Conservation (phyloP, 1,140 invertebrate genomes). For the Scaptomyza graminum region DNA sequence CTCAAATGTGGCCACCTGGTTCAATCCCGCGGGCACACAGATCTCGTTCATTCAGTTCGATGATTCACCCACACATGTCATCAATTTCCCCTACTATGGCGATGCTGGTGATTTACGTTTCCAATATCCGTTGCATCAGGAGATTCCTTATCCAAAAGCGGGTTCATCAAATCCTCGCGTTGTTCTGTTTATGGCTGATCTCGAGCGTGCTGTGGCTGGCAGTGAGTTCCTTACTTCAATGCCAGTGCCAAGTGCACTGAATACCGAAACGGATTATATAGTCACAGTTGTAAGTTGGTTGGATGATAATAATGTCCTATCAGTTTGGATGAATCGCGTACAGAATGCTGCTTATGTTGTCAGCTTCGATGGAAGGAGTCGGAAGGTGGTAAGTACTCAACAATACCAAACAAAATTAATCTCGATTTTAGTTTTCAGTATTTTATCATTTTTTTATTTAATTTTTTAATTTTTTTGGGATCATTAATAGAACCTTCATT, state of each 20-base stretch:
- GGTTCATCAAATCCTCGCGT: conserved; percentile 84
- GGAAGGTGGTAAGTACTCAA: conserved; percentile 52
- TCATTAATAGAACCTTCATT: too few relatives aligned
- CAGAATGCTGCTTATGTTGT: conserved; percentile 88
- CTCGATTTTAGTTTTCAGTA: too few relatives aligned
- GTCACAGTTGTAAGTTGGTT: conserved; percentile 88
- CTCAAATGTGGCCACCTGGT: conserved; percentile 94
- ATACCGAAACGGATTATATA: conserved; percentile 74
- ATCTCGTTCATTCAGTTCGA: conserved; percentile 94
- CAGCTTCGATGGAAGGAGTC: conserved; percentile 60
- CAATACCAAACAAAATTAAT: neutral
- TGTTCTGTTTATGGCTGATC: conserved; percentile 66
- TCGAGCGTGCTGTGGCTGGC: conserved; percentile 49
- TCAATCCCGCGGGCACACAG: conserved; percentile 91
- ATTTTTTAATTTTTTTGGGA: neutral
- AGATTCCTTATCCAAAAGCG: conserved; percentile 94
- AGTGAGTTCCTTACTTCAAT: conserved; percentile 58
- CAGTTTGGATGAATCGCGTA: conserved; percentile 94
- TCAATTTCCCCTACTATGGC: conserved; percentile 88
- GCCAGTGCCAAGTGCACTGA: conserved; percentile 67
- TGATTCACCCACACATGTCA: conserved; percentile 88
- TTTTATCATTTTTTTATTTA: too few relatives aligned
- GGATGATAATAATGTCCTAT: conserved; percentile 86
- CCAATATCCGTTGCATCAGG: conserved; percentile 88
- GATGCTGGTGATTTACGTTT: conserved; percentile 86